phyloP scores from a whole-genome alignment of 2,797 vertebrate species.

The Halcyon chelicuti region DNA sequence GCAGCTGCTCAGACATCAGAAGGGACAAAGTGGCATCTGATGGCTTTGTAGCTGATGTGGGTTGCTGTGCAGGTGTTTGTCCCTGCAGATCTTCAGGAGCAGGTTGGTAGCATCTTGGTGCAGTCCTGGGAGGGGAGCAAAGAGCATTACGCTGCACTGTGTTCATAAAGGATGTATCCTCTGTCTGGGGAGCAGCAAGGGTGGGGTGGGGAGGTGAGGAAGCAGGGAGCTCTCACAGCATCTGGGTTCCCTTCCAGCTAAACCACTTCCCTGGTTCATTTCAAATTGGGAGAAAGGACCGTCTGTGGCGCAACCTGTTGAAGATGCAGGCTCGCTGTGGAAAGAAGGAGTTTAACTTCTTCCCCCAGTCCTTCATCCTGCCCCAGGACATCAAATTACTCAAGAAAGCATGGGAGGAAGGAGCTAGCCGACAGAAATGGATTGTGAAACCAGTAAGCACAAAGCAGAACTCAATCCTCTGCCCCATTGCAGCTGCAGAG shows the following conservation, averaged over 20 bases:
- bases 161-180: background rate
- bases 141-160: background rate
- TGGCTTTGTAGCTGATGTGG: background rate
- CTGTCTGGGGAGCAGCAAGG: background rate
- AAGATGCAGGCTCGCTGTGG: slow-evolving; percentile 93
- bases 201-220: background rate
- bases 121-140: background rate
- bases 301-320: slow-evolving; percentile 94
- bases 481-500: background rate
- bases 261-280: slow-evolving; percentile 98
- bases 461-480: background rate
- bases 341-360: slow-evolving; percentile 93
- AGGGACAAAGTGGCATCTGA: background rate
- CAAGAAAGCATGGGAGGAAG: slow-evolving; percentile 92
- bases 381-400: slow-evolving; percentile 95
- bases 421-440: slow-evolving; percentile 90
- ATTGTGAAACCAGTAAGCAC: slow-evolving; percentile 93
- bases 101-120: background rate
- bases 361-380: slow-evolving; percentile 94
- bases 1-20: background rate
- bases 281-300: slow-evolving; percentile 97
- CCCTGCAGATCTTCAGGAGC: background rate
- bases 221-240: background rate
- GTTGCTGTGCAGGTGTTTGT: background rate
- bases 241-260: slow-evolving; percentile 78